Base-by-base conservation (phyloP, 2,113 vertebrate species). In the Corythornis cristatus region DNA sequence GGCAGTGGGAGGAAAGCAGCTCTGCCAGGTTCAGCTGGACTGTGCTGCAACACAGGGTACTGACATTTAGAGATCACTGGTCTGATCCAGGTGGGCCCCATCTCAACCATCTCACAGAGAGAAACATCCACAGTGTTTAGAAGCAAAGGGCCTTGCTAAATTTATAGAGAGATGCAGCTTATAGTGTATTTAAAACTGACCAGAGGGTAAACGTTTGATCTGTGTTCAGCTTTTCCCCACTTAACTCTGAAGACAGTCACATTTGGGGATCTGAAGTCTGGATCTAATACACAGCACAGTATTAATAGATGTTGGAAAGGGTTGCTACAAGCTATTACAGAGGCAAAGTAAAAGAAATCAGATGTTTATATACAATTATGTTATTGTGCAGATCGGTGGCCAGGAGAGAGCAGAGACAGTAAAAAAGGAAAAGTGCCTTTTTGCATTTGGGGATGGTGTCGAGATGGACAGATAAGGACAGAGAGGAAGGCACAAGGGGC, bases 301-400 rank as follows among this genome's bases (percentile, higher is more conserved):
- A 89, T 93, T 93, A 95, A 91, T 95, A 81, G 95, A 87, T 93
- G 89, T 88, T 96, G 94, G 96, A 96, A 83, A 73, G 79, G 85
- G 22, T 33, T 92, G 75, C 85, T 89, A 96, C 94, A 93, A 96
- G 93, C 93, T 93, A 93, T 96, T 95, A 94, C 64, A 16, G 87
- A 80, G 82, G 67, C 84, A 88, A 94, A 96, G 72, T 94, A 91
- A 96, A 93, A 95, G 93, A 93, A 96, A 91, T 96, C 94, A 94
- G 89, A 94, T 91, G 94, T 94, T 95, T 95, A 93, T 77, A 37
- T 62, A 53, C 79, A 88, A 94, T 95, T 96, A 85, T 83, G 79
- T n/a, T 88, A 77, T 91, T 89, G 89, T 83, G 43, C 64, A 60
- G 66, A 87, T 83, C 58, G 5, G 78, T 54, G 86, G 74, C 73